Evolutionary conservation across 2,888 invertebrate genomes (phyloP), one percentile per base, ranked within the genome.

Genomic region (Agrochola macilenta): DNA sequence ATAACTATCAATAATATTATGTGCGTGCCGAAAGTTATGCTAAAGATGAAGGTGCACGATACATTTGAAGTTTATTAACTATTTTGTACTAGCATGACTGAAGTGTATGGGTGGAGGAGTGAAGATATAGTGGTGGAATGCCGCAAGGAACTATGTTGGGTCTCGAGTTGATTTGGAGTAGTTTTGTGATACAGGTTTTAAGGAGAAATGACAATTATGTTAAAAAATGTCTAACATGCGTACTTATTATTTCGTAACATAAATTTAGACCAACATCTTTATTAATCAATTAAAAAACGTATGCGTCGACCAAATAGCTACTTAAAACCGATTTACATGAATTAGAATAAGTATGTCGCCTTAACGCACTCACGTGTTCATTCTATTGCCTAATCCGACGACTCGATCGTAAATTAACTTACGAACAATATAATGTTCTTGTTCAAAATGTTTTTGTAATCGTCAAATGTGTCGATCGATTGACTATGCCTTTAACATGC

Each of bases 11-110:
- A 80, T 84, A 82, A 84, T 79, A 72, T 64, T 70, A 69, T 84
- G 86, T 85, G 78, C 86, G 83, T 84, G 78, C 84, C 79, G 69
- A 88, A 86, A 88, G 77, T 76, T 82, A 86, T 86, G 80, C 81
- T 80, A 78, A 86, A 80, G 74, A 75, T 71, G 76, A 85, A 78
- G 60, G 81, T 58, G 54, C 60, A 61, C 64, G 78, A 73, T 73
- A 70, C 35, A 70, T 78, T 75, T 85, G 46, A 71, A 72, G 83
- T 82, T 79, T 85, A 82, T 85, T 64, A 46, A 26, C 11, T 26
- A 52, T 57, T 73, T 82, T 61, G 26, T 74, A 68, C 69, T 63
- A 76, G 72, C 52, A 23, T 70, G 35, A 23, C n/a, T 52, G 46
- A 69, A 64, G 23, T 54, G 58, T 58, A 43, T 69, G 35, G n/a